Evolutionary conservation across 1,140 invertebrate species (phyloP).

Genomic region (Lepidurus apus): DNA sequence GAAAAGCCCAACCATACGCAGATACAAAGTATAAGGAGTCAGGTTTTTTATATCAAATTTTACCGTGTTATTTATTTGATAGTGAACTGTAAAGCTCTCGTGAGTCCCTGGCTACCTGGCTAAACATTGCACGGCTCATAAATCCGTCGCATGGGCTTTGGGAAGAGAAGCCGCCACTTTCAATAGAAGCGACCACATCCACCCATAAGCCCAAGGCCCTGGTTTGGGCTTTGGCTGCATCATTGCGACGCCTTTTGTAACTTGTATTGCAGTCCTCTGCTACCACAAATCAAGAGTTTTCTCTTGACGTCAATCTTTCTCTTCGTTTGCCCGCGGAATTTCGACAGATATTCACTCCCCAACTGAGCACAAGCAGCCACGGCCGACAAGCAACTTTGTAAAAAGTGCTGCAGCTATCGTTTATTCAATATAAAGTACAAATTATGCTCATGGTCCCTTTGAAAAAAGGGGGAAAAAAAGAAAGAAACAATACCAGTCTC

Average conservation of each 20-base stretch:
- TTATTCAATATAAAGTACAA: no score
- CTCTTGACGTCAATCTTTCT: not conserved
- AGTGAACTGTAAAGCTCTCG: not conserved
- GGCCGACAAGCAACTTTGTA: no score
- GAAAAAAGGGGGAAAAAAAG: no score
- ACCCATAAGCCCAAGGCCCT: not conserved
- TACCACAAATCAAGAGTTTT: not conserved
- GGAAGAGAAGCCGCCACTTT: slow-evolving; percentile 1
- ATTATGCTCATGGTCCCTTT: no score
- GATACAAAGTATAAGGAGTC: not conserved
- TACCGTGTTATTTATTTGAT: not conserved
- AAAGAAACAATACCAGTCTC: no score
- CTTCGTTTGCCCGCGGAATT: not conserved
- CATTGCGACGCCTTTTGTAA: not conserved
- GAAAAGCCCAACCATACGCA: not conserved
- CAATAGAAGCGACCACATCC: not conserved
- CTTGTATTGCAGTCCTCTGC: not conserved
- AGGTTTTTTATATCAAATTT: not conserved
- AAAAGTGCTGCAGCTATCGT: no score
- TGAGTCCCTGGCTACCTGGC: slow-evolving; percentile 16
- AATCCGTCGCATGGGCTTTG: slow-evolving; percentile 1
- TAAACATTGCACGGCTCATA: slow-evolving; percentile 9
- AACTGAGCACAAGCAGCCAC: no score
- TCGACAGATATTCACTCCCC: no score
- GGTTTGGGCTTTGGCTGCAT: not conserved